Evolutionary conservation across 2,113 vertebrate genomes (phyloP), one percentile per base, ranked within the genome.

Genomic region (Dipodomys stephensi): DNA sequence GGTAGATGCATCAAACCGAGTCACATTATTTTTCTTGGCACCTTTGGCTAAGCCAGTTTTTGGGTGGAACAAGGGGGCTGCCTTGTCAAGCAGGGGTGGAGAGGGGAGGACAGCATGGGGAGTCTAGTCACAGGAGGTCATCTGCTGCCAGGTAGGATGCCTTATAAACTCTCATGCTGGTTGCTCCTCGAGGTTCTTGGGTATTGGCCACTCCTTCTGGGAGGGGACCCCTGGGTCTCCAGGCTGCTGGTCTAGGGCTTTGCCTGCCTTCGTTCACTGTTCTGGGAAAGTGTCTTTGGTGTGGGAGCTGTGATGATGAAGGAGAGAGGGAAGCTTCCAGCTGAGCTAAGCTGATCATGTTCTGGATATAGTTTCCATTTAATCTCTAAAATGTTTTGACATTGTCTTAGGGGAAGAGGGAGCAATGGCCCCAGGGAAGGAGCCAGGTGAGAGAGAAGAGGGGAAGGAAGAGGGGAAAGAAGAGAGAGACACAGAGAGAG

Each of bases 381-480:
- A 76, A 95, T 95, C 96, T 93, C 87, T 83, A 65, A 94, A 95
- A 32, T 79, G 35, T 94, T 95, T 91, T 88, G 93, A 94, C 69
- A 87, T 44, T 89, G 91, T 88, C 64, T 92, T 92, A 73, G 82
- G 84, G 44, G 78, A 91, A 87, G 89, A 94, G 69, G 65, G n/a
- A 79, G 77, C 84, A 49, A 23, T 67, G 89, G 73, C 81, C 46
- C 87, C 49, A 18, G 69, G 65, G 84, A 89, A 94, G 73, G 65
- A 20, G 62, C 6, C 16, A n/a, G 78, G 81, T 6, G 35, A 88
- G 82, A 28, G 4, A 74, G 73, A 46, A 74, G 44, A 32, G 81
- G 49, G 49, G 49, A 49, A 57, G 44, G 78, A 91, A 87, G 87
- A 94, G 65, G 60, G 27, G 76, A 73, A 87, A 49, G 27, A 57